Percentiles rank a stretch among this genome's conserved stretches.
phyloP scores from a whole-genome alignment of 2,888 invertebrate species.

The Erebia palarica region DNA sequence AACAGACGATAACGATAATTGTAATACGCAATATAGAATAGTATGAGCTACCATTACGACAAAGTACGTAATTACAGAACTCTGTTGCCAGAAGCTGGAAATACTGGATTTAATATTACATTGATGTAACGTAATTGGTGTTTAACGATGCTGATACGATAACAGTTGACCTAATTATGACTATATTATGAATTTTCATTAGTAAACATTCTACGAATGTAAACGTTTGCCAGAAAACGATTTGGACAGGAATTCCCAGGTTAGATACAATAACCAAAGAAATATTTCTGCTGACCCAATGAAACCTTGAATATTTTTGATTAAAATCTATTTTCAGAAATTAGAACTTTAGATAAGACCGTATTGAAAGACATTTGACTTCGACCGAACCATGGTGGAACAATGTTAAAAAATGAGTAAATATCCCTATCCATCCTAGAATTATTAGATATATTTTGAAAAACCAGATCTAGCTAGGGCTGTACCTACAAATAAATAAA shows the following conservation, averaged over 20 bases:
- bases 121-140: conserved; percentile 6
- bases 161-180: conserved; percentile 16
- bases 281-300: not conserved
- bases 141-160: conserved; percentile 2
- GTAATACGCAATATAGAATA: conserved; percentile 6
- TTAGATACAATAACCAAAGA: not conserved
- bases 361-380: not conserved
- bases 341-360: too few relatives aligned
- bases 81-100: not conserved
- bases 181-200: conserved; percentile 4
- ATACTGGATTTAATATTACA: conserved; percentile 12
- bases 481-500: not conserved
- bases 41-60: conserved; percentile 11
- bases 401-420: not conserved
- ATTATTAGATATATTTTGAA: too few relatives aligned
- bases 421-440: not conserved
- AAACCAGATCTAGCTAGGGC: not conserved
- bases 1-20: conserved; percentile 11
- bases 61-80: conserved; percentile 14
- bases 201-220: not conserved
- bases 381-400: not conserved
- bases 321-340: too few relatives aligned
- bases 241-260: not conserved
- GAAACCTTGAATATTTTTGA: not conserved
- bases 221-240: not conserved